A percentile compares a stretch with the other conserved stretches of the same genome.
Conservation (phyloP, 2,113 vertebrate species). For the Embiotoca jacksoni region DNA sequence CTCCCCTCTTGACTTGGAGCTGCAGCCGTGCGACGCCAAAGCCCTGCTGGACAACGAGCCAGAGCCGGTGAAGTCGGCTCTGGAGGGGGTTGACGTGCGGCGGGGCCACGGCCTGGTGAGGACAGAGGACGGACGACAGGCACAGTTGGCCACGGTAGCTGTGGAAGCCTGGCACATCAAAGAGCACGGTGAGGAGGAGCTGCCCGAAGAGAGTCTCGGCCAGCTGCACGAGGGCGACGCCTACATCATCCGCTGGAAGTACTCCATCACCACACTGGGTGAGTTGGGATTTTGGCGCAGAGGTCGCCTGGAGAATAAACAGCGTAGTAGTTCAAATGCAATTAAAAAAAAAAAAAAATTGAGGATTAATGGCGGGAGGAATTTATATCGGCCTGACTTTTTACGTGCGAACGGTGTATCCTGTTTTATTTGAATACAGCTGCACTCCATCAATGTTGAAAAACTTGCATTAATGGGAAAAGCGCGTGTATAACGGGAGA, state of each 20-base stretch:
- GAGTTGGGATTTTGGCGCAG: slow-evolving; percentile 32
- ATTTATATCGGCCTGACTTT: too few species aligned
- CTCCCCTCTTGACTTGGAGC: slow-evolving; percentile 72
- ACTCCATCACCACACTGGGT: slow-evolving; percentile 85
- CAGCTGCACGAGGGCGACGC: slow-evolving; percentile 85
- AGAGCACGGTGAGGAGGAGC: slow-evolving; percentile 83
- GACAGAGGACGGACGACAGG: slow-evolving; percentile 81
- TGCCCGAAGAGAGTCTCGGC: slow-evolving; percentile 79
- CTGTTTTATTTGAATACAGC: too few species aligned
- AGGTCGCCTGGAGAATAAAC: background rate
- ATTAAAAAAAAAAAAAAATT: background rate
- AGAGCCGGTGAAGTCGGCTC: slow-evolving; percentile 50
- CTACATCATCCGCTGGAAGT: slow-evolving; percentile 87
- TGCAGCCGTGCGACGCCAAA: slow-evolving; percentile 80
- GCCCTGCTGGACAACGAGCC: slow-evolving; percentile 75
- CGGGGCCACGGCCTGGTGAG: slow-evolving; percentile 82
- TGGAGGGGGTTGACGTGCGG: slow-evolving; percentile 86
- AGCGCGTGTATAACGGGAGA: background rate
- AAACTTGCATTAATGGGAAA: background rate
- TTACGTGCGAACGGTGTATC: too few species aligned
- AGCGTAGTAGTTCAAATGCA: background rate
- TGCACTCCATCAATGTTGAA: too few species aligned
- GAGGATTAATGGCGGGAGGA: too few species aligned
- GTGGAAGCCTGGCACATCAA: slow-evolving; percentile 86
- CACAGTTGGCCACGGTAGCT: slow-evolving; percentile 78